Conservation (phyloP, 2,888 invertebrate genomes). For the Oscheius onirici region DNA sequence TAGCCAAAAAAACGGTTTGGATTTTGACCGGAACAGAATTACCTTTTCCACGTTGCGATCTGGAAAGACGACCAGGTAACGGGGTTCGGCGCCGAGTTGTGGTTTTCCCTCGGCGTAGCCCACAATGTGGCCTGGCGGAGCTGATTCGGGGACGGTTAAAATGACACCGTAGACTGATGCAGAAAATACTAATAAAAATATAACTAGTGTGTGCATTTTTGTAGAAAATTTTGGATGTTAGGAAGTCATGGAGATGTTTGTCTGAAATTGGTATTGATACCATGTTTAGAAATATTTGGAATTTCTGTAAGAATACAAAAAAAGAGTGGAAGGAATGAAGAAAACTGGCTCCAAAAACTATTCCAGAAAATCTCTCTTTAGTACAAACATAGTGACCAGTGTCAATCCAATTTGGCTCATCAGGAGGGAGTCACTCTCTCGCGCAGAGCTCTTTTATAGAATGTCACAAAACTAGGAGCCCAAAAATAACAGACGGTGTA, state of each 20-base stretch:
- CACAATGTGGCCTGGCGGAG: conserved; percentile 54
- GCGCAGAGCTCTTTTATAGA: too few species aligned
- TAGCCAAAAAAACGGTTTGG: neutral
- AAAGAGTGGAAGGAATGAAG: too few species aligned
- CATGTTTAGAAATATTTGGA: too few species aligned
- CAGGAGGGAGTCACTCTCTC: neutral
- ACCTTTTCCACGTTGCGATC: conserved; percentile 62
- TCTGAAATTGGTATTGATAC: too few species aligned
- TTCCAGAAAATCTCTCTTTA: neutral
- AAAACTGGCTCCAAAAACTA: neutral
- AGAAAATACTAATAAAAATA: neutral
- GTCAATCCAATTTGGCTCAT: neutral
- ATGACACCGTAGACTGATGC: neutral
- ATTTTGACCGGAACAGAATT: conserved; percentile 23
- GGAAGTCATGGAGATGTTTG: too few species aligned
- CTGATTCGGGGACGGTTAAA: conserved; percentile 45
- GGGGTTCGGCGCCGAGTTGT: conserved; percentile 40
- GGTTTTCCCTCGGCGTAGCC: conserved; percentile 53
- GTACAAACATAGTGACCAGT: neutral
- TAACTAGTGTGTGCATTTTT: neutral
- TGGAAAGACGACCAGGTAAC: conserved; percentile 65
- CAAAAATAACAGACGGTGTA: neutral
- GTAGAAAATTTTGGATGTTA: too few species aligned
- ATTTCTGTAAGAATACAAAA: too few species aligned
- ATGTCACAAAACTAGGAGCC: neutral